Conservation (phyloP, 2,113 vertebrate species). For the Hymenochirus boettgeri region DNA sequence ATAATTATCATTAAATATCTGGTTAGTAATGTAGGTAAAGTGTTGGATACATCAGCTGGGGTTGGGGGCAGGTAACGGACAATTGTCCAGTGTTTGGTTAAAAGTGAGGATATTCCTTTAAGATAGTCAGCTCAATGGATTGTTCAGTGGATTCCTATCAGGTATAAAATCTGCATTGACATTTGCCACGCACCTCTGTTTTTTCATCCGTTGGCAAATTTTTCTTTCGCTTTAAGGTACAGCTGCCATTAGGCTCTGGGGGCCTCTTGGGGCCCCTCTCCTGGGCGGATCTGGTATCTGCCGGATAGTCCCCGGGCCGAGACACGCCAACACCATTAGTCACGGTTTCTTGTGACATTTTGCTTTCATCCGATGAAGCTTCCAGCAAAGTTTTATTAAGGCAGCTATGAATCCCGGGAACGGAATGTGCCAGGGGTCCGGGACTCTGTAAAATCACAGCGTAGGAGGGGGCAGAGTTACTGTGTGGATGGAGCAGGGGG, state of each 20-base stretch:
- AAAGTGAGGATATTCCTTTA: too few species aligned
- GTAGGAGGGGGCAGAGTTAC: constrained; percentile 62
- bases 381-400: constrained; percentile 45
- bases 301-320: constrained; percentile 38
- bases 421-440: constrained; percentile 68
- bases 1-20: too few species aligned
- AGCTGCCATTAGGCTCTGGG: constrained; percentile 48
- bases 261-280: constrained; percentile 64
- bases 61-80: too few species aligned
- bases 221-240: constrained; percentile 66
- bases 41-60: too few species aligned
- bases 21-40: too few species aligned
- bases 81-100: too few species aligned
- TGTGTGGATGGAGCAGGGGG: constrained; percentile 74
- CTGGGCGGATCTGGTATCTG: constrained; percentile 47
- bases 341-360: constrained; percentile 7
- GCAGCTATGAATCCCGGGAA: constrained; percentile 62
- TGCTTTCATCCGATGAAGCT: neutral
- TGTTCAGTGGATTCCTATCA: too few species aligned
- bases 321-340: constrained; percentile 38
- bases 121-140: too few species aligned
- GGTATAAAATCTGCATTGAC: too few species aligned
- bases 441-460: constrained; percentile 77
- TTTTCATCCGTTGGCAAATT: constrained; percentile 46
- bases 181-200: constrained; percentile 52